Evolutionary conservation across 2,797 vertebrate genomes (phyloP).

Genomic region (Tauraco hartlaubi): DNA sequence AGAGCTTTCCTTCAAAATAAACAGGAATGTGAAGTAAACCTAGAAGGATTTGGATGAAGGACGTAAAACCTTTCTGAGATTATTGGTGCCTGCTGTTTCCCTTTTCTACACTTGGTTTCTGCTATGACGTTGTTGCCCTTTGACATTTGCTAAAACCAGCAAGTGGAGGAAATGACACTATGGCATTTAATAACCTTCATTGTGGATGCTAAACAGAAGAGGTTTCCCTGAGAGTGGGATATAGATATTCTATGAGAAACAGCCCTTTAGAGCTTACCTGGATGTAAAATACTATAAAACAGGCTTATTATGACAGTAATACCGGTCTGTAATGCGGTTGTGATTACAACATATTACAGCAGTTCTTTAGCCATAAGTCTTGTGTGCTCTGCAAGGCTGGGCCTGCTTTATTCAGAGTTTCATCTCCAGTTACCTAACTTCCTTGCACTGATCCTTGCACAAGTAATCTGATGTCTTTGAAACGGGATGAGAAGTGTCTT

Average conservation of each 20-base stretch:
- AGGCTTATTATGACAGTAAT: not conserved
- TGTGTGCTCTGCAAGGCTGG: not conserved
- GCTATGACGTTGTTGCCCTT: not conserved
- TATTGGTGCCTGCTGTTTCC: not conserved
- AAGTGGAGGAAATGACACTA: slow-evolving; percentile 9
- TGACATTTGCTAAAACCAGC: slow-evolving; percentile 2
- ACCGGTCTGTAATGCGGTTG: not conserved
- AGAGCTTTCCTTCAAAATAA: not conserved
- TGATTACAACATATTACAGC: not conserved
- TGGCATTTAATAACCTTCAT: slow-evolving; percentile 36
- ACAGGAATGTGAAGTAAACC: not conserved
- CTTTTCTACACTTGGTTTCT: not conserved
- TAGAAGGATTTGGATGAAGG: not conserved
- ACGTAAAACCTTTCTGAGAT: not conserved
- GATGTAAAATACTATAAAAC: not conserved
- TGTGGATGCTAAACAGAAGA: not conserved
- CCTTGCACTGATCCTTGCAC: not conserved
- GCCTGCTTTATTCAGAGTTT: not conserved
- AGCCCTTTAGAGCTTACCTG: not conserved
- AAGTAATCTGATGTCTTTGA: not conserved
- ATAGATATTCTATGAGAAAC: not conserved
- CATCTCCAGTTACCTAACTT: not conserved
- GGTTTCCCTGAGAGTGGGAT: not conserved
- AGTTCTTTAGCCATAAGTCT: not conserved
- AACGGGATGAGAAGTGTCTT: not conserved